Percentiles rank a stretch among this genome's conserved stretches.
phyloP scores from a whole-genome alignment of 2,888 invertebrate species.

The Perizoma affinitatum region DNA sequence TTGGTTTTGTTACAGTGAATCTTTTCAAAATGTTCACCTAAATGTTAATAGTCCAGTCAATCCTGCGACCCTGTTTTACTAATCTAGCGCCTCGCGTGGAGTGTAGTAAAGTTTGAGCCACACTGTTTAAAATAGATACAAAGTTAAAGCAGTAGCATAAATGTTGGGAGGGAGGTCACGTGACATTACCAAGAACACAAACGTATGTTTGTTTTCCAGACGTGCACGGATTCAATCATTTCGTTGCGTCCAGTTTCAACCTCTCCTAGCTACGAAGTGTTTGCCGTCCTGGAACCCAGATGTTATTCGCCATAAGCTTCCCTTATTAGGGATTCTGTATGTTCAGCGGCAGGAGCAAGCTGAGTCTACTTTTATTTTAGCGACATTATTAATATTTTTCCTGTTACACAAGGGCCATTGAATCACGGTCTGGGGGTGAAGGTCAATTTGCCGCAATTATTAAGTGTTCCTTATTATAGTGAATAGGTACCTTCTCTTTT shows the following conservation, averaged over 20 bases:
- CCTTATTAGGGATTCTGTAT: conserved; percentile 80
- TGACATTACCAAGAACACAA: too few species aligned
- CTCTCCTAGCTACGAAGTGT: conserved; percentile 54
- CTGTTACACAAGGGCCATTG: conserved; percentile 28
- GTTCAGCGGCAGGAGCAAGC: conserved; percentile 63
- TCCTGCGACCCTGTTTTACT: too few species aligned
- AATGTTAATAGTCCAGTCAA: too few species aligned
- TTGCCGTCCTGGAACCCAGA: conserved; percentile 77
- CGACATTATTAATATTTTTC: conserved; percentile 71
- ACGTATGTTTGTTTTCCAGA: too few species aligned
- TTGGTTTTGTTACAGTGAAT: too few species aligned
- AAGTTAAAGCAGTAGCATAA: too few species aligned
- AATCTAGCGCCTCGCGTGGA: too few species aligned
- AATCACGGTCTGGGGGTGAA: conserved; percentile 22
- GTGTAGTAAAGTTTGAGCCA: too few species aligned
- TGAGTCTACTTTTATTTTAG: conserved; percentile 69
- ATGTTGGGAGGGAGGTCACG: too few species aligned
- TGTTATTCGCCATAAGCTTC: conserved; percentile 80
- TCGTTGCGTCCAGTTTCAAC: conserved; percentile 8
- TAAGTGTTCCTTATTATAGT: conserved; percentile 13
- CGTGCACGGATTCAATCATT: background rate
- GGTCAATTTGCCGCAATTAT: conserved; percentile 25
- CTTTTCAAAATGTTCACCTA: too few species aligned
- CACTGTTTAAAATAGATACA: too few species aligned
- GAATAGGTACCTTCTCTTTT: background rate